Conservation (phyloP, 2,888 invertebrate species). For the Liposcelis brunnea region DNA sequence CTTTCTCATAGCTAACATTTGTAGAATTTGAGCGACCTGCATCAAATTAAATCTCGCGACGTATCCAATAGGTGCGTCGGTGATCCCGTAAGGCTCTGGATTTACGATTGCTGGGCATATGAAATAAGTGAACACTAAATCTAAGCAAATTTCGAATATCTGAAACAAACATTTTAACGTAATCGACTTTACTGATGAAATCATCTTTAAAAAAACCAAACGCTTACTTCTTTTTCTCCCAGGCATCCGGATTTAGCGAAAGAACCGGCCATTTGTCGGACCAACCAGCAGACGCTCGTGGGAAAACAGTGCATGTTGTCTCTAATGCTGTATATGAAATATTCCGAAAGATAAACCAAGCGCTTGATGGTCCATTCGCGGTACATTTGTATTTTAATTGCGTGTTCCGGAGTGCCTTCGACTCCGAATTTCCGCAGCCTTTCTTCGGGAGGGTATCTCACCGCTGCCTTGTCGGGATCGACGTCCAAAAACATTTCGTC, state of each 20-base stretch:
- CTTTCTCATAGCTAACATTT: slow-evolving; percentile 72
- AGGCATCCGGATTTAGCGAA: slow-evolving; percentile 40
- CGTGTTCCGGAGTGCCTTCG: slow-evolving; percentile 54
- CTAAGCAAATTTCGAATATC: slow-evolving; percentile 58
- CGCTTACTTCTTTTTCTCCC: slow-evolving; percentile 35
- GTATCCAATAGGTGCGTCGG: slow-evolving; percentile 80
- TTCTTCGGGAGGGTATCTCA: slow-evolving; percentile 41
- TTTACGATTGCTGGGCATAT: slow-evolving; percentile 93
- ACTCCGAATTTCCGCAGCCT: slow-evolving; percentile 59
- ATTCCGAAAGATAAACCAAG: slow-evolving; percentile 57
- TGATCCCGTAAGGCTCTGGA: slow-evolving; percentile 88
- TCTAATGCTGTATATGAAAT: slow-evolving; percentile 65
- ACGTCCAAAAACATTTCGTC: slow-evolving; percentile 84
- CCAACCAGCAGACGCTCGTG: slow-evolving; percentile 73
- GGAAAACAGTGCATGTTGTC: slow-evolving; percentile 85
- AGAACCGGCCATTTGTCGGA: slow-evolving; percentile 63
- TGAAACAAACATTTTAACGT: too few species aligned
- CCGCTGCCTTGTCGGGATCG: slow-evolving; percentile 69
- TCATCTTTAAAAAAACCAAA: too few species aligned
- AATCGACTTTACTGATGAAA: too few species aligned
- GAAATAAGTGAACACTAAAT: slow-evolving; percentile 82
- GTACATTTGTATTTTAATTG: slow-evolving; percentile 55
- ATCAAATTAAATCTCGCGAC: slow-evolving; percentile 78
- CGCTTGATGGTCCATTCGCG: slow-evolving; percentile 62
- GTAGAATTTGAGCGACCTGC: slow-evolving; percentile 84